Evolutionary conservation across 2,113 vertebrate genomes (phyloP).

Genomic region (Sturnus vulgaris): DNA sequence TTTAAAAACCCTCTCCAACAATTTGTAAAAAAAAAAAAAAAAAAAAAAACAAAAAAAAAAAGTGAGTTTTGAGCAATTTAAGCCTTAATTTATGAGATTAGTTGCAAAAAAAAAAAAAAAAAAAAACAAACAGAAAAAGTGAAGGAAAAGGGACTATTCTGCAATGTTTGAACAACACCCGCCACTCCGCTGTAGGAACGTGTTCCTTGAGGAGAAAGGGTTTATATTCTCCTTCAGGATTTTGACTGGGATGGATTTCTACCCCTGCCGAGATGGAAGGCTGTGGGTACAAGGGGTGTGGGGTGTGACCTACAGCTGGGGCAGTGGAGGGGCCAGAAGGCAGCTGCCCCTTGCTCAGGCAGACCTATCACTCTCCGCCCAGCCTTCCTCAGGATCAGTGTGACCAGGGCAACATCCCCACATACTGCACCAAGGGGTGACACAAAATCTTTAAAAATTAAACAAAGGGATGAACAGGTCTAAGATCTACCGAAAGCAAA

Average conservation of each 20-base stretch:
- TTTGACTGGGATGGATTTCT: background rate
- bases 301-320: background rate
- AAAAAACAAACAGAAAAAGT: background rate
- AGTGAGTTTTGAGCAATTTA: too few species aligned
- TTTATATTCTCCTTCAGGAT: background rate
- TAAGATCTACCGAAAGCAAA: background rate
- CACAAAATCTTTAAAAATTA: background rate
- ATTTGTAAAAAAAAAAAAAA: background rate
- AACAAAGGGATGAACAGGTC: background rate
- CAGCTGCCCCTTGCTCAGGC: background rate
- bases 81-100: too few species aligned
- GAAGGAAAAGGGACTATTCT: background rate
- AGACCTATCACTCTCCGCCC: background rate
- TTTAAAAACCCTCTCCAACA: background rate
- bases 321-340: accelerated
- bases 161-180: background rate
- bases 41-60: too few species aligned
- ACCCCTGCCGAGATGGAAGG: background rate
- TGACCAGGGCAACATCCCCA: background rate
- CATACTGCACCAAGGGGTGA: background rate
- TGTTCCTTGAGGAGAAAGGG: background rate
- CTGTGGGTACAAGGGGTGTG: background rate
- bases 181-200: background rate
- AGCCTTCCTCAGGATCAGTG: background rate
- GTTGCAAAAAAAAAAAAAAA: background rate